Evolutionary conservation across 2,888 invertebrate species (phyloP).

Genomic region (Calephelis perditalis): DNA sequence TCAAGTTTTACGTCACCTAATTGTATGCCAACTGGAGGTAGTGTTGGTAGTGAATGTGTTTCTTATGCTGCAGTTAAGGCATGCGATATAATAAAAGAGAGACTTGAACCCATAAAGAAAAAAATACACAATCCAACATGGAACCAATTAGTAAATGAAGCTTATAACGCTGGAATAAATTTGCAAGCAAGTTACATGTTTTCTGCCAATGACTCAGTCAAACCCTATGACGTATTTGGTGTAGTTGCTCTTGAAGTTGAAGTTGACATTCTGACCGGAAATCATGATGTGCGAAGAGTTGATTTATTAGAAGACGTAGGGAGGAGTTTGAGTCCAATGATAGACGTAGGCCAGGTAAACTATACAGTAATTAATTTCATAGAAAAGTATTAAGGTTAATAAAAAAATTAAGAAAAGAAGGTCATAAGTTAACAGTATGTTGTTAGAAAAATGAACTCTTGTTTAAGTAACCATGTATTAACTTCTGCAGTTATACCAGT

Average conservation of each 20-base stretch:
- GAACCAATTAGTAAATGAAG: constrained; percentile 76
- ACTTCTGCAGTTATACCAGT: no score
- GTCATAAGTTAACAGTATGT: no score
- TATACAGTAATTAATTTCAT: no score
- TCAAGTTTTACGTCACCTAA: constrained; percentile 81
- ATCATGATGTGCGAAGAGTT: constrained; percentile 81
- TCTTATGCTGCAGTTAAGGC: constrained; percentile 79
- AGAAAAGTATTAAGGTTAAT: no score
- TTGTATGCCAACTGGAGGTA: constrained; percentile 80
- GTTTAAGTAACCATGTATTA: no score
- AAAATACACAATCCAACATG: constrained; percentile 74
- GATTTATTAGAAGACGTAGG: constrained; percentile 87
- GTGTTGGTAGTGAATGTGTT: constrained; percentile 82
- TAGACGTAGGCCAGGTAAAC: constrained; percentile 84
- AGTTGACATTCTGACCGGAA: constrained; percentile 88
- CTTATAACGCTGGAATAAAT: constrained; percentile 72
- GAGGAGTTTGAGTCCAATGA: constrained; percentile 82
- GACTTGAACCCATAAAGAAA: constrained; percentile 78
- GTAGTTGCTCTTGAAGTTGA: constrained; percentile 83
- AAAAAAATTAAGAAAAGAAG: no score
- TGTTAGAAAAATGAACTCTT: no score
- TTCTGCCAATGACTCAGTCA: constrained; percentile 63
- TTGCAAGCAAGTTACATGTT: constrained; percentile 81
- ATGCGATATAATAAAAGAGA: constrained; percentile 79
- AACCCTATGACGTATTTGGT: constrained; percentile 81